A percentile compares a stretch with the other conserved stretches of the same genome.
Evolutionary conservation across 2,113 vertebrate genomes (phyloP).

Genomic region (Paralichthys olivaceus): DNA sequence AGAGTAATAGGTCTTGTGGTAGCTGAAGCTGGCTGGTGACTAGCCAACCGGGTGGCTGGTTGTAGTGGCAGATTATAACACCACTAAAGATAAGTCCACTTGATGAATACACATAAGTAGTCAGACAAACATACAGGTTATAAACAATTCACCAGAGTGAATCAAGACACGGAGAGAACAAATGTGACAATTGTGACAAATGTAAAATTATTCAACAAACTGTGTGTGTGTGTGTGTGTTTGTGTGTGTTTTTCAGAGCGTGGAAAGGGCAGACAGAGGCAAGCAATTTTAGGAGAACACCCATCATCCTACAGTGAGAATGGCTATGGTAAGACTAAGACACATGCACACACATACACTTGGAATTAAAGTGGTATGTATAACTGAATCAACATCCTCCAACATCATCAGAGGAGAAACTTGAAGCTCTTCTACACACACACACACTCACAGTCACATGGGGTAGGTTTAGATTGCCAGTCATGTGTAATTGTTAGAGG

Average conservation of each 20-base stretch:
- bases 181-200: neutral
- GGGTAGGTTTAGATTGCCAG: neutral
- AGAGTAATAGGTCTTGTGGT: neutral
- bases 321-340: conserved; percentile 89
- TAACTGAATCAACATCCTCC: conserved; percentile 25
- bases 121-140: too few relatives aligned
- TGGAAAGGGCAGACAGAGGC: conserved; percentile 93
- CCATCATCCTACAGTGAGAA: conserved; percentile 87
- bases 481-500: neutral
- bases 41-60: neutral
- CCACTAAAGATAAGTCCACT: neutral
- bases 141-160: too few relatives aligned
- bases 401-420: too few relatives aligned
- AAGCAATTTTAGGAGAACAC: conserved; percentile 97
- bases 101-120: neutral
- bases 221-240: conserved; percentile 26
- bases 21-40: neutral
- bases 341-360: conserved; percentile 7
- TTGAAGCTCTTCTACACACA: neutral
- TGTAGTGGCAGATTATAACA: neutral
- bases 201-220: neutral
- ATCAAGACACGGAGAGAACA: too few relatives aligned
- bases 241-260: conserved; percentile 85
- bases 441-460: conserved; percentile 4
- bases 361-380: conserved; percentile 6